Base-by-base conservation (phyloP, 2,113 vertebrate genomes). In the Pelmatolapia mariae region DNA sequence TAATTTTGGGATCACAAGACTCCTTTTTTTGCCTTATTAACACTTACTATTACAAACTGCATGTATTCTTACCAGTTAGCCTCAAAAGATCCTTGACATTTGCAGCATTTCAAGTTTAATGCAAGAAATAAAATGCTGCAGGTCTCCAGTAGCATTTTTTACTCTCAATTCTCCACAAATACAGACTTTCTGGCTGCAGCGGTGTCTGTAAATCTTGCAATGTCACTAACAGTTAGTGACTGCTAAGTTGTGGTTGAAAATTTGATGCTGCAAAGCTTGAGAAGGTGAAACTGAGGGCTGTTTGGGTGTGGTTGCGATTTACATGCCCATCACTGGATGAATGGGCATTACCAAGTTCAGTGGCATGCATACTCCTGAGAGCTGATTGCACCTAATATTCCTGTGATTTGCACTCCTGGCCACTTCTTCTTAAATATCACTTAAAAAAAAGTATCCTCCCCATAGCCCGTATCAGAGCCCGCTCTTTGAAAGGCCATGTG, bases 1-100 rank as follows among this genome's bases (percentile, higher is more conserved):
- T 87, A 91, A 91, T 93, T 94, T 94, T 85, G 80, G 88, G 59
- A 94, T 93, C 45, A 53, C 88, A 83, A 88, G 91, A 79, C 81
- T 88, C 86, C 66, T 89, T 84, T 47, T 76, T 66, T 76, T 87
- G n/a, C 45, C 87, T 59, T 89, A 86, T 91, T 89, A 93, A 89
- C 87, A 89, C 82, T 81, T 89, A 83, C 10, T 63, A 90, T 73
- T 59, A 82, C 82, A 79, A 78, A 61, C 8, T 3, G 43, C 83
- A 63, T 82, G 36, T 50, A 47, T 86, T 59, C 86, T 13, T 61
- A 22, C 38, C 50, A 59, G 26, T 59, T 33, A 78, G 4, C 87
- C 61, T 38, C 29, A 33, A 76, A 86, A 81, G 15, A 10, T 47
- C n/a, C 54, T 56, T 6, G 11, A 57, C 79, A 79, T 80, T 87